Evolutionary conservation across 2,113 vertebrate genomes (phyloP).

Genomic region (Neolamprologus caudopunctatus): DNA sequence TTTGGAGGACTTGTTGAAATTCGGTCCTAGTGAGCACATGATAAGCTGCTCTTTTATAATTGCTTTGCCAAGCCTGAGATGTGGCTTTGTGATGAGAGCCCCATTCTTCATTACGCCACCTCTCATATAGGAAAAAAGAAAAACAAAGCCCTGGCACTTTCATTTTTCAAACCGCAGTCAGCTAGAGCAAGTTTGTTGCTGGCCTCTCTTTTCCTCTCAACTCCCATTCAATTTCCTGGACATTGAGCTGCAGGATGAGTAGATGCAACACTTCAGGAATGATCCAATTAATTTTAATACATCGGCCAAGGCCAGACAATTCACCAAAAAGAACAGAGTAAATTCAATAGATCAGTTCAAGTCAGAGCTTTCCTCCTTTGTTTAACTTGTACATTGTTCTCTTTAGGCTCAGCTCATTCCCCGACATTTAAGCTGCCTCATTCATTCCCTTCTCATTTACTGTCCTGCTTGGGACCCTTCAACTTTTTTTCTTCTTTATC

Average conservation of each 20-base stretch:
- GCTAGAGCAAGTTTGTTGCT: neutral
- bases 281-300: conserved; percentile 39
- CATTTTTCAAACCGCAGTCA: neutral
- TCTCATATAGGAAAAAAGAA: neutral
- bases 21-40: neutral
- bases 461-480: neutral
- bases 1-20: neutral
- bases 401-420: neutral
- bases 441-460: neutral
- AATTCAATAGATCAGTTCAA: conserved; percentile 4
- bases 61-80: conserved; percentile 8
- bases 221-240: conserved; percentile 1
- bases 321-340: neutral
- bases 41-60: neutral
- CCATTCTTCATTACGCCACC: neutral
- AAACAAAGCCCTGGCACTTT: neutral
- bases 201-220: neutral
- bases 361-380: neutral
- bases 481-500: neutral
- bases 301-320: neutral
- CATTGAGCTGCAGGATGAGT: neutral
- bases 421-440: neutral
- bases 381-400: neutral
- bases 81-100: neutral
- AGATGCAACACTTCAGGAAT: neutral